Base-by-base conservation (phyloP, 1,140 invertebrate genomes). In the Aphidius gifuensis region DNA sequence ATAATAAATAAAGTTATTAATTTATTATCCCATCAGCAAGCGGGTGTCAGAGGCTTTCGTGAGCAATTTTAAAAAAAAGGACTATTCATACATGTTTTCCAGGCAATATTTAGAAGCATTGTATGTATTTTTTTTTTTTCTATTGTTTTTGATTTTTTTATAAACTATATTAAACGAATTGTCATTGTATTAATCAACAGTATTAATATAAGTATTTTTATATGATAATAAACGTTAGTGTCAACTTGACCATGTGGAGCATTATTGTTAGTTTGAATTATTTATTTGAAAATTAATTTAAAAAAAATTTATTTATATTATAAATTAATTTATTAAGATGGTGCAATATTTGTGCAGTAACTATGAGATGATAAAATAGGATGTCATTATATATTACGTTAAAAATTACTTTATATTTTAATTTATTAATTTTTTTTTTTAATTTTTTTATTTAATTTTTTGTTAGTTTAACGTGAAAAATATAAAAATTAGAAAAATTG, bases 171-270 rank as follows among this genome's bases (percentile, higher is more conserved):
- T 16, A 16, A 16, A 16, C 16, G 16, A 16, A 16, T 39, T 53
- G 23, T 32, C 23, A 32, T 32, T 32, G 23, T 32, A 32, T 32
- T 32, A 32, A 32, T 32, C 9, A 53, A 64, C 61, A 57, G 60
- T 69, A 69, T 65, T 64, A 68, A 62, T 48, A 60, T 61, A 61
- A 67, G 61, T 63, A 66, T 57, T 62, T 44, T 58, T 60, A 49
- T 38, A 58, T 46, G 47, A 50, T 44, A 55, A 55, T 62, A 62
- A 47, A 62, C 60, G 78, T 82, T 80, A 77, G 80, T 75, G 72
- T 77, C 75, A 80, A 80, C 78, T 80, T 82, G 77, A 77, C 79
- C 78, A 75, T 79, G 74, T 80, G 78, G 76, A 79, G 76, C 76
- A 78, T 80, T 75, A 68, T 79, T 73, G 79, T 81, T 82, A 81